These are phyloP conservation scores for Nipponia nippon DNA, from an alignment of 2,113 vertebrate species.

Conservation along the genomic window DNA sequence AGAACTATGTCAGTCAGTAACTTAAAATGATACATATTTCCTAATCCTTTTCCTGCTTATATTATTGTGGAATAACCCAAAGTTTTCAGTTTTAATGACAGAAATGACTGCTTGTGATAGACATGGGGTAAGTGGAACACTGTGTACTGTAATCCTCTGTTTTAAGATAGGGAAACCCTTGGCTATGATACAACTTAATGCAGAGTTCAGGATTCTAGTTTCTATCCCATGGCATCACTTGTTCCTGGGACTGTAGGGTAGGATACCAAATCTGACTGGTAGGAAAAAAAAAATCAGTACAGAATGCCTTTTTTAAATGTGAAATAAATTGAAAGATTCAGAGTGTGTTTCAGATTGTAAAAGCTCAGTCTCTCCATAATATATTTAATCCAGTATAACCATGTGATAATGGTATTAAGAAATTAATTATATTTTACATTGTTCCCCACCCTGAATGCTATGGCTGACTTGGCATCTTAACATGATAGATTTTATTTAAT, in stretches of 20 bases:
- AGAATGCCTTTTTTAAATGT: not conserved
- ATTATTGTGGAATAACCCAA: rapidly evolving
- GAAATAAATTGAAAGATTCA: not conserved
- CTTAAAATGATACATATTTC: not conserved
- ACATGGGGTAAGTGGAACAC: not conserved
- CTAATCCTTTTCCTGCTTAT: not conserved
- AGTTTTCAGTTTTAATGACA: not conserved
- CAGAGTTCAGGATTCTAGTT: not conserved
- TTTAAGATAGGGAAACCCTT: not conserved
- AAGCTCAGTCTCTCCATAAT: not conserved
- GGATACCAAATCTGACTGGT: not conserved
- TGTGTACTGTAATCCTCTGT: not conserved
- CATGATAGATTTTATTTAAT: not conserved
- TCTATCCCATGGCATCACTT: not conserved
- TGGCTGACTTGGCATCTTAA: not conserved
- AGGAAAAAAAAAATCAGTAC: not conserved
- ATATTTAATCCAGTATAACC: not conserved
- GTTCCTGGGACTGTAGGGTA: not conserved
- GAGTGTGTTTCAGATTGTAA: not conserved
- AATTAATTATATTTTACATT: not conserved
- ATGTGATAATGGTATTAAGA: not conserved
- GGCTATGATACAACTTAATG: not conserved
- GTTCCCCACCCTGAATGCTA: not conserved
- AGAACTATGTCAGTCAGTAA: not conserved
- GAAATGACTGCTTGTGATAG: not conserved